phyloP scores from a whole-genome alignment of 2,888 invertebrate species.

The Alloplasta piceator region DNA sequence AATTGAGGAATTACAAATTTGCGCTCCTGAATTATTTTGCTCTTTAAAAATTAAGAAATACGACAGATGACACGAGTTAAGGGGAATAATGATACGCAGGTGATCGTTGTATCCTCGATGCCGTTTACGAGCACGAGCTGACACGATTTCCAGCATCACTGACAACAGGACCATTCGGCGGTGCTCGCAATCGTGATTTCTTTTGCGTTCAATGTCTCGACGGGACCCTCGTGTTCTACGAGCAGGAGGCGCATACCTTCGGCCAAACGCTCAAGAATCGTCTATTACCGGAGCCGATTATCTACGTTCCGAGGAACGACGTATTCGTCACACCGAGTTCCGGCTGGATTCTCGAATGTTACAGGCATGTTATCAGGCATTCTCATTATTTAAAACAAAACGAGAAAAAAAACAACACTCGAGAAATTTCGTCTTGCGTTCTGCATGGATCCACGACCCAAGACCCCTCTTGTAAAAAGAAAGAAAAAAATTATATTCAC shows the following conservation, averaged over 20 bases:
- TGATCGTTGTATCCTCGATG: conserved; percentile 88
- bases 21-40: too few relatives aligned
- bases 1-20: too few relatives aligned
- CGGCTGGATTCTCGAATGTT: conserved; percentile 93
- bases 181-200: conserved; percentile 92
- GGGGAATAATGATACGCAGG: conserved; percentile 83
- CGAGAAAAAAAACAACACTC: too few relatives aligned
- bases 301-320: conserved; percentile 92
- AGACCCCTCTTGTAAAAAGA: too few relatives aligned
- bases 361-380: conserved; percentile 86
- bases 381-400: background rate
- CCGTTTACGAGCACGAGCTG: conserved; percentile 92
- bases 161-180: conserved; percentile 94
- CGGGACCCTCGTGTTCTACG: conserved; percentile 94
- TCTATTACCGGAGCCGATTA: conserved; percentile 93
- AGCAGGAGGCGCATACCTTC: conserved; percentile 95
- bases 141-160: conserved; percentile 91
- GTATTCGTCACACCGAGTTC: conserved; percentile 93
- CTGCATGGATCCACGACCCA: too few relatives aligned
- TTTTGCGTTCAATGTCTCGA: conserved; percentile 96
- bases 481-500: too few relatives aligned
- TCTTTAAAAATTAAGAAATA: too few relatives aligned
- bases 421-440: too few relatives aligned
- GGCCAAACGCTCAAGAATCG: conserved; percentile 91
- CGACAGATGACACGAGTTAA: too few relatives aligned